Base-by-base conservation (phyloP, 2,113 vertebrate genomes). In the Argyrosomus japonicus region DNA sequence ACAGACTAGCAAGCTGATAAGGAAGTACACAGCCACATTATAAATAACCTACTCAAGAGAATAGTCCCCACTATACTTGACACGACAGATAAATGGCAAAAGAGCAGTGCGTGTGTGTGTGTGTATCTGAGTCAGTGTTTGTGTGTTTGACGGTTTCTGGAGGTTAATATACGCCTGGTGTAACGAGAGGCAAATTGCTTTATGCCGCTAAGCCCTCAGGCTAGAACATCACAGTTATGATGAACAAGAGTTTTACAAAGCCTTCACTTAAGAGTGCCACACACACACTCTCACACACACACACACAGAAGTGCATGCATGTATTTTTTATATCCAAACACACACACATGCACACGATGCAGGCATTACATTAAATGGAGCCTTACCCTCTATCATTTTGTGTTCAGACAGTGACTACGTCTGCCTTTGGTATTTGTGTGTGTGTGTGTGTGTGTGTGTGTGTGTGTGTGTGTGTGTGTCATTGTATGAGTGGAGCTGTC, bases 131-230 rank as follows among this genome's bases (percentile, higher is more conserved):
- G 68, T 72, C 21, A 5, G 70, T 79, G 51, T 88, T 68, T 90
- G 87, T 88, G 93, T 80, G 87, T 75, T 56, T 83, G 90, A 77
- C 60, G 51, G 63, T 91, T 90, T 87, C 79, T 88, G 86, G 91
- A 91, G 91, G 89, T 90, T 93, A 91, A 93, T 89, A 91, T 86
- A 93, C 78, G 71, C 82, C 86, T 81, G 57, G 83, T 91, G 86
- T 93, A 93, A 94, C 84, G 75, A 94, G 84, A 87, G 67, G 84
- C 83, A 93, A 93, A 93, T 93, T 91, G 85, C 91, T 93, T 93
- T 88, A 86, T 86, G 87, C 77, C 18, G 71, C 87, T 81, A 85
- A 91, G 91, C 91, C 91, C 90, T 86, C 74, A 2, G 89, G 92
- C 91, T 79, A 87, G 71, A 90, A 87, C 91, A 91, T 91, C 91